phyloP scores from a whole-genome alignment of 2,797 vertebrate genomes.

The Mus spretus region DNA sequence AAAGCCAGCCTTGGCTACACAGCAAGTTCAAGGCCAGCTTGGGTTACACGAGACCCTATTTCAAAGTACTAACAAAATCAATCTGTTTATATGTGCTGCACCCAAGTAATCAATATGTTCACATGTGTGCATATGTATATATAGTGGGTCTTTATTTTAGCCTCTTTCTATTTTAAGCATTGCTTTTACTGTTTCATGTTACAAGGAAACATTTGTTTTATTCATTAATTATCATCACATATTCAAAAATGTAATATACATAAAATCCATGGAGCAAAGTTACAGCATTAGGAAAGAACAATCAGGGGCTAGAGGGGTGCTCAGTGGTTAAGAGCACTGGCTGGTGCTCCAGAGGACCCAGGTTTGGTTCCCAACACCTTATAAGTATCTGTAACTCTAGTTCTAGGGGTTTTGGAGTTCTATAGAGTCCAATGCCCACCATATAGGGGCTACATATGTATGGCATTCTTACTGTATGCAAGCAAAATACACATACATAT shows the following conservation, averaged over 20 bases:
- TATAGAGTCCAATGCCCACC: neutral
- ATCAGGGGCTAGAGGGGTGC: neutral
- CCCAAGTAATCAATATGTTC: neutral
- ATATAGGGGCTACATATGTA: neutral
- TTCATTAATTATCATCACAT: conserved; percentile 33
- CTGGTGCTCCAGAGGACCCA: neutral
- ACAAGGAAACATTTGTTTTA: conserved; percentile 55
- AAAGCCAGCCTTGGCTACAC: neutral
- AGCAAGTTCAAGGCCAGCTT: neutral
- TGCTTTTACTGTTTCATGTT: conserved; percentile 42
- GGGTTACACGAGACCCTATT: too few species aligned
- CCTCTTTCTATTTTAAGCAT: conserved; percentile 47
- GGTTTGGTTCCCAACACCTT: neutral
- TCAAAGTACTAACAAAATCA: neutral
- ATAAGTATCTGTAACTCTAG: neutral
- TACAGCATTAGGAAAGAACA: conserved; percentile 16
- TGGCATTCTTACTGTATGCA: neutral
- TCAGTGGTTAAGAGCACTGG: neutral
- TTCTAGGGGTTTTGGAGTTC: too few species aligned
- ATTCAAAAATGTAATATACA: conserved; percentile 42
- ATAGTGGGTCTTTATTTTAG: neutral
- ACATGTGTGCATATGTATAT: neutral
- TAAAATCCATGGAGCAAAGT: conserved; percentile 14
- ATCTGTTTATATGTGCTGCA: neutral
- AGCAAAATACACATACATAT: neutral